phyloP scores from a whole-genome alignment of 2,113 vertebrate species.

The Podilymbus podiceps region DNA sequence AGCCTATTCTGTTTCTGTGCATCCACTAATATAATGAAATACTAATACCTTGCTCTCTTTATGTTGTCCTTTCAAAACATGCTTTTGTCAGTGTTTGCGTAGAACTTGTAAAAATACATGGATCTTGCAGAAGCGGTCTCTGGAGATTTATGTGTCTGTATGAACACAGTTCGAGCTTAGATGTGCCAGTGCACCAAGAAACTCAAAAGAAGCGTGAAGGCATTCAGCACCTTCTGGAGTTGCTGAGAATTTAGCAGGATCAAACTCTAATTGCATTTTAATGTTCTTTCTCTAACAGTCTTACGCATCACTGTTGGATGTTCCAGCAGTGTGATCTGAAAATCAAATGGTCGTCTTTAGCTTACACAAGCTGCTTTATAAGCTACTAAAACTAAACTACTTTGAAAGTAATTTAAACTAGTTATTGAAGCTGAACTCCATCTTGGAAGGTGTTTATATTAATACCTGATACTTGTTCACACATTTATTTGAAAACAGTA shows the following conservation, averaged over 20 bases:
- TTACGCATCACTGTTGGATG: not conserved
- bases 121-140: not conserved
- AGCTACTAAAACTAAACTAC: slow-evolving; percentile 5
- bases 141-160: not conserved
- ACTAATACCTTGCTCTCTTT: not conserved
- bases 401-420: slow-evolving; percentile 20
- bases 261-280: slow-evolving; percentile 23
- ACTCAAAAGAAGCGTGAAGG: not conserved
- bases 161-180: not conserved
- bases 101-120: not conserved
- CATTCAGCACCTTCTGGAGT: not conserved
- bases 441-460: not conserved
- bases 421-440: not conserved
- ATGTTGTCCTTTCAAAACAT: not conserved
- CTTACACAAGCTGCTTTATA: slow-evolving; percentile 4
- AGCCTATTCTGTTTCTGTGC: not conserved
- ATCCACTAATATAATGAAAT: not conserved
- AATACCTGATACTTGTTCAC: not conserved
- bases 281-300: not conserved
- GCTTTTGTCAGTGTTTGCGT: not conserved
- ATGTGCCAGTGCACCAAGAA: not conserved
- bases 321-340: slow-evolving; percentile 7
- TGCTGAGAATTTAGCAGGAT: not conserved
- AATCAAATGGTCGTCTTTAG: not conserved
- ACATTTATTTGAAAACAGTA: not conserved